Base-by-base conservation (phyloP, 2,888 invertebrate species). In the Mantis religiosa region DNA sequence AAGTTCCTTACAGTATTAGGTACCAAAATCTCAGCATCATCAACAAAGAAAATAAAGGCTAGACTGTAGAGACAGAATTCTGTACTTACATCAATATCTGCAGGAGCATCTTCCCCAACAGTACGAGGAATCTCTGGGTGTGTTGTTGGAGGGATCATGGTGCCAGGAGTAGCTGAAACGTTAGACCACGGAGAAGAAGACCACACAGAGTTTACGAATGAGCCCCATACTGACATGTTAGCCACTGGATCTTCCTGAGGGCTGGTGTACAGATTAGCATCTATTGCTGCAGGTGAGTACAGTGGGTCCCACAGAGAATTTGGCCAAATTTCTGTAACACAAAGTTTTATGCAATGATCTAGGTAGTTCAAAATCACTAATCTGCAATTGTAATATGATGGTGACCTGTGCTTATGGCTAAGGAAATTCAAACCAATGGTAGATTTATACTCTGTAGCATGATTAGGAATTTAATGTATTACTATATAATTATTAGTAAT, bases 231-330 rank as follows among this genome's bases (percentile, higher is more conserved):
- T 20, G 88, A 88, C 9, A 81, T 27, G 15, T 87, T 84, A 20
- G 88, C 83, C 25, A 84, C 71, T 14, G n/a, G 28, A 47, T 41
- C 84, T 20, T 87, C 85, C 82, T 87, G 83, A n/a, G 28, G 20
- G 15, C 83, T 82, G 28, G n/a, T 54, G 83, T 85, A 87, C 12
- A 84, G 87, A 28, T 83, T 14, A 0, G 81, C 41, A 47, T 88
- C 87, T 28, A 81, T 83, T 12, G 87, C 84, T 8, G 90, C 90
- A 28, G 90, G 90, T 15, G 90, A 89, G 87, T 89, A 90, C 87
- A 90, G 81, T 15, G 90, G 90, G 84, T 90, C 89, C 90, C 90
- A 90, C 87, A 90, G 82, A 30, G 90, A 90, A 20, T 85, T 88
- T 20, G 89, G 89, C 90, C 90, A 90, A 28, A 84, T 82, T 30